A percentile compares a stretch with the other conserved stretches of the same genome.
Conservation (phyloP, 2,113 vertebrate genomes). For the Oreocharis arfaki region DNA sequence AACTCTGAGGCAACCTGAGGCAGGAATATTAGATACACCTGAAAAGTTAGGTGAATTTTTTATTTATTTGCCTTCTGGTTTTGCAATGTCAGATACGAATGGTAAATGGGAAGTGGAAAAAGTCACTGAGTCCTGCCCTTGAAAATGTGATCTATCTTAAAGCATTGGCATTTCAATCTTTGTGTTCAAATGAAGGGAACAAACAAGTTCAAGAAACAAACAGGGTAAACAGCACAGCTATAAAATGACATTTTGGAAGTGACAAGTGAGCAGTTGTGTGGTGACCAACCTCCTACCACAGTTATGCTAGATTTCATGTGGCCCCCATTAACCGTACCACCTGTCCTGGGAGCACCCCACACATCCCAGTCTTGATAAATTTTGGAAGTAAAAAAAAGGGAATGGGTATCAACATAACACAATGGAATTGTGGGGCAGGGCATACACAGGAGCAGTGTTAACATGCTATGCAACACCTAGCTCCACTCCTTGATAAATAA, state of each 20-base stretch:
- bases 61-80: background rate
- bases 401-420: background rate
- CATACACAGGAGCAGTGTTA: background rate
- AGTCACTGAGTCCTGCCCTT: background rate
- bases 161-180: background rate
- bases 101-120: background rate
- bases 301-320: background rate
- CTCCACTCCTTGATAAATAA: background rate
- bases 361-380: background rate
- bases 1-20: background rate
- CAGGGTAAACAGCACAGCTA: background rate
- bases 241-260: background rate
- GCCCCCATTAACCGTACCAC: background rate
- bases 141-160: background rate
- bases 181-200: background rate
- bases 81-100: background rate
- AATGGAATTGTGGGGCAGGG: background rate
- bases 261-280: background rate
- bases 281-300: background rate
- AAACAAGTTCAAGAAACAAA: background rate
- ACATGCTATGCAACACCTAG: background rate
- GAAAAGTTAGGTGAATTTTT: background rate
- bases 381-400: background rate
- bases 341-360: background rate
- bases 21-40: background rate